phyloP scores from a whole-genome alignment of 2,888 invertebrate species.

The Clanis bilineata region DNA sequence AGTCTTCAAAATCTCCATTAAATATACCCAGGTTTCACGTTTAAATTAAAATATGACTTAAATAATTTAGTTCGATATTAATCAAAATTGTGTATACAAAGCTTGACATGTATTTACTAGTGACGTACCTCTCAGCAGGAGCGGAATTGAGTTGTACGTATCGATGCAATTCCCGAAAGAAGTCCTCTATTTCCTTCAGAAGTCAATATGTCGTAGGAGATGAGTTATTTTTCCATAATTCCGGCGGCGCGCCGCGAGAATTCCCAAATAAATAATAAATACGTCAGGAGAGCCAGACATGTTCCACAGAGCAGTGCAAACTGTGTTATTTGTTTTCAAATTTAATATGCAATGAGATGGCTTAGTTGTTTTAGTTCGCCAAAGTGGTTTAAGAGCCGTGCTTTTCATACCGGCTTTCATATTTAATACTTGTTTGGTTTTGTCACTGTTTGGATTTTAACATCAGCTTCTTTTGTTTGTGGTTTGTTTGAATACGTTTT shows the following conservation, averaged over 20 bases:
- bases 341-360: slow-evolving; percentile 52
- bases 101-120: neutral
- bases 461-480: neutral
- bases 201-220: slow-evolving; percentile 76
- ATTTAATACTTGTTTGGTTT: slow-evolving; percentile 12
- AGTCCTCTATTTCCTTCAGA: slow-evolving; percentile 60
- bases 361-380: slow-evolving; percentile 37
- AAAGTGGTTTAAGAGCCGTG: slow-evolving; percentile 25
- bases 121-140: slow-evolving; percentile 25
- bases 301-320: slow-evolving; percentile 43
- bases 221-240: slow-evolving; percentile 80
- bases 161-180: slow-evolving; percentile 71
- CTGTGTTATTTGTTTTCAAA: slow-evolving; percentile 50
- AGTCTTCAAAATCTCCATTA: too few relatives aligned
- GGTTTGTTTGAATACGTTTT: neutral
- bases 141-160: slow-evolving; percentile 26
- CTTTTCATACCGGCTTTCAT: slow-evolving; percentile 3
- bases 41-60: too few relatives aligned
- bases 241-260: slow-evolving; percentile 56
- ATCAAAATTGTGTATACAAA: neutral
- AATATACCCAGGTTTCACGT: too few relatives aligned
- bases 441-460: neutral
- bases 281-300: slow-evolving; percentile 52
- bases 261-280: slow-evolving; percentile 82
- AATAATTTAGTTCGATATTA: too few relatives aligned